Percentiles rank a stretch among this genome's conserved stretches.
These are phyloP conservation scores for Mirounga angustirostris DNA, from an alignment of 2,113 vertebrate genomes.

Conservation along the genomic window DNA sequence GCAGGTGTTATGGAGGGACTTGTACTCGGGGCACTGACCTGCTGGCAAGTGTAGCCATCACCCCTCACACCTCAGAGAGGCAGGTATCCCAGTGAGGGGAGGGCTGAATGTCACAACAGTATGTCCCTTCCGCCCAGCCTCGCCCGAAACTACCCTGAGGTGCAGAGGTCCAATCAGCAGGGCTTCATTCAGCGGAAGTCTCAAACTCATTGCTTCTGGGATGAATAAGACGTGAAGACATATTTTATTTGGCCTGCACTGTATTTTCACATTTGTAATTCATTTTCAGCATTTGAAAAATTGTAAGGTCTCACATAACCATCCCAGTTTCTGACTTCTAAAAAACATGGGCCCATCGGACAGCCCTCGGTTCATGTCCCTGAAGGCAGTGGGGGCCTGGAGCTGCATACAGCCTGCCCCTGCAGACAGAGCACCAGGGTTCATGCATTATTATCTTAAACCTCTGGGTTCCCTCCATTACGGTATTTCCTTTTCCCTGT, in stretches of 20 bases:
- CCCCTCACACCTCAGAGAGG: background rate
- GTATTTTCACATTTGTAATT: background rate
- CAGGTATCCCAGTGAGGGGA: no score
- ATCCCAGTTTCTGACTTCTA: background rate
- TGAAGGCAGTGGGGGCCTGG: no score
- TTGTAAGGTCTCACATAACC: background rate
- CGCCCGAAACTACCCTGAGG: no score
- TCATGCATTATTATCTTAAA: no score
- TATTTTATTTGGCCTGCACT: background rate
- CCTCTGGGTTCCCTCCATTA: background rate
- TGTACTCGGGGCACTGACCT: background rate
- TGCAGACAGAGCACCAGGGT: background rate
- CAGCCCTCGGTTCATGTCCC: fast-evolving
- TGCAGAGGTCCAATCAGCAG: background rate
- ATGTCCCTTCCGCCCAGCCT: background rate
- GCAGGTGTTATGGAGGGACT: background rate
- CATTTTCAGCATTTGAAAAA: background rate
- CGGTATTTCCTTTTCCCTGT: background rate
- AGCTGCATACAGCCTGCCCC: fast-evolving
- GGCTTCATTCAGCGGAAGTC: background rate
- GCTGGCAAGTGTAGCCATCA: background rate
- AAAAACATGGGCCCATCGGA: background rate
- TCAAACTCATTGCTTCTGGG: background rate
- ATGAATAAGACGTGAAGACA: background rate
- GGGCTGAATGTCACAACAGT: no score